Percentiles rank a stretch among this genome's conserved stretches.
These are phyloP conservation scores for Drosophila eugracilis DNA, from an alignment of 1,140 invertebrate species.

Conservation along the genomic window DNA sequence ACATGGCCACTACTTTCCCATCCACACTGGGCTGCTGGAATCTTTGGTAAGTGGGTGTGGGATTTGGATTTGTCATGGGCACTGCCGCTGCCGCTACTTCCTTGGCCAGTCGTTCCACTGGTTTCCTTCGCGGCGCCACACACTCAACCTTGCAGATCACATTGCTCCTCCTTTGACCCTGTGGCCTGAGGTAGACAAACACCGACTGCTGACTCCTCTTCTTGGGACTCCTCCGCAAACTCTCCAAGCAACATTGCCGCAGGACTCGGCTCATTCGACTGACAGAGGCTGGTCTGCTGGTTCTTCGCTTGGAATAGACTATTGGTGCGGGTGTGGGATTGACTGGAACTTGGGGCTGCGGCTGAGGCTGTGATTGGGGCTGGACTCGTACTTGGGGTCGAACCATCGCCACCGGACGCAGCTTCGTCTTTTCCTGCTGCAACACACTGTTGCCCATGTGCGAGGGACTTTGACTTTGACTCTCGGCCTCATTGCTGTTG, in stretches of 20 bases:
- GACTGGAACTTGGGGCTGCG: conserved; percentile 13
- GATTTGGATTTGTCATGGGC: conserved; percentile 1
- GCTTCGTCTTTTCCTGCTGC: conserved; percentile 29
- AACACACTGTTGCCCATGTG: conserved; percentile 71
- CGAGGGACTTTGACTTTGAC: conserved; percentile 71
- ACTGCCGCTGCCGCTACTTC: conserved; percentile 1
- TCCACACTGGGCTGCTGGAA: conserved; percentile 68
- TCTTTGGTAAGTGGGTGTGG: conserved; percentile 59
- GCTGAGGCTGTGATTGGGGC: conserved; percentile 21
- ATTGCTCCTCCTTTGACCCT: conserved; percentile 24
- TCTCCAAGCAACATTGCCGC: conserved; percentile 43
- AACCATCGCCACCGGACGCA: conserved; percentile 52
- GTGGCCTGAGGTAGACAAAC: conserved; percentile 20
- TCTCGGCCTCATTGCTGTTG: conserved; percentile 80
- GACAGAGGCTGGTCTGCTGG: conserved; percentile 33
- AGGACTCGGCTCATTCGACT: conserved; percentile 41
- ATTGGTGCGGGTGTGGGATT: conserved; percentile 36
- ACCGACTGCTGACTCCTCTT: conserved; percentile 29
- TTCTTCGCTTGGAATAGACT: conserved; percentile 56
- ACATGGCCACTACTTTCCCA: conserved; percentile 82
- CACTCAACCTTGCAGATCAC: conserved; percentile 35
- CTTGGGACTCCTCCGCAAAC: conserved; percentile 41
- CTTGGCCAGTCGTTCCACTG: conserved; percentile 12
- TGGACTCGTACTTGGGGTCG: conserved; percentile 52
- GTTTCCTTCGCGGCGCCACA: conserved; percentile 22